These are phyloP conservation scores for Microtus richardsoni DNA, from an alignment of 2,113 vertebrate genomes.

Conservation along the genomic window DNA sequence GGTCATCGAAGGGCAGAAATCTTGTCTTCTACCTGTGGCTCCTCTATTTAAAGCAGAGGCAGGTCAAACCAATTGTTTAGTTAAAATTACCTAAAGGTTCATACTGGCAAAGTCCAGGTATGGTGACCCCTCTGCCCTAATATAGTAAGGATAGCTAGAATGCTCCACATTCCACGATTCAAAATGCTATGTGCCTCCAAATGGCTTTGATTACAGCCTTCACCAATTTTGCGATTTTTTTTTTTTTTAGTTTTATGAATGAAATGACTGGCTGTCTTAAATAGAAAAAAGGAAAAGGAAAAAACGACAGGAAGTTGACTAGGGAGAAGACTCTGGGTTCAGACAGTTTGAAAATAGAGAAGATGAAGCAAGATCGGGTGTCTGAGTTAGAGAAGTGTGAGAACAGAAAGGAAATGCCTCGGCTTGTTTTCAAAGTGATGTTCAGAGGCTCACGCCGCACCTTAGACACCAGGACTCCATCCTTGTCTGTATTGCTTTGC, in stretches of 20 bases:
- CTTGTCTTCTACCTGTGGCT: neutral
- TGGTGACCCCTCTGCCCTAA: neutral
- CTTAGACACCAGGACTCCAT: neutral
- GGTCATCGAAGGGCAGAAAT: neutral
- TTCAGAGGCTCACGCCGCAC: neutral
- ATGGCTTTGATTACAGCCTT: neutral
- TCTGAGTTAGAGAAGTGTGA: conserved; percentile 33
- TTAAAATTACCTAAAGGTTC: conserved; percentile 11
- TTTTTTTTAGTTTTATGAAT: conserved; percentile 24
- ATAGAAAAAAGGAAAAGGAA: neutral
- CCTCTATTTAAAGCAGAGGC: neutral
- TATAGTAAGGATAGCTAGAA: neutral
- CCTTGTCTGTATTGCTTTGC: neutral
- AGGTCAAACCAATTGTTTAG: neutral
- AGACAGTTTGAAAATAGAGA: conserved; percentile 65
- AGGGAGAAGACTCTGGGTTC: neutral
- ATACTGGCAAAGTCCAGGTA: neutral
- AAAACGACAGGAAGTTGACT: conserved; percentile 37
- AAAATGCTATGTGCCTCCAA: conserved; percentile 1
- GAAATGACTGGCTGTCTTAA: conserved; percentile 42
- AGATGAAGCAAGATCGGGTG: neutral
- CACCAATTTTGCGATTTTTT: neutral
- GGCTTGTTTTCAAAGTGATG: neutral
- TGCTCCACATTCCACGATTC: neutral
- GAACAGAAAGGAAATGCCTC: conserved; percentile 7